Conservation (phyloP, 2,113 vertebrate genomes). For the Cephalophus harveyi region DNA sequence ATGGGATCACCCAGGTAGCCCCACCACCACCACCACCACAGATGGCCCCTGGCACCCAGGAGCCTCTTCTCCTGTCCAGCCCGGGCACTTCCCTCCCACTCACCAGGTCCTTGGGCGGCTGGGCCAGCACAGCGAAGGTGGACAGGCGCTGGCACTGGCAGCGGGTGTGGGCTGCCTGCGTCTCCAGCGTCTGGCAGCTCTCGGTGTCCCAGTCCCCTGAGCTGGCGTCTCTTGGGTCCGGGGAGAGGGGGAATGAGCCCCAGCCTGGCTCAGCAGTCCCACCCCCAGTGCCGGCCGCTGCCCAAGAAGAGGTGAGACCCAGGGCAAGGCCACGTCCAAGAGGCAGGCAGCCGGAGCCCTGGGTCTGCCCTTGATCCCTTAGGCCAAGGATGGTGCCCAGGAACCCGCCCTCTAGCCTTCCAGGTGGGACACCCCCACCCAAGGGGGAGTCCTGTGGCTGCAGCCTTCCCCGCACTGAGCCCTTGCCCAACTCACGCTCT, state of each 20-base stretch:
- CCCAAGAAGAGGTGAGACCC: not conserved
- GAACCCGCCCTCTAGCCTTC: not conserved
- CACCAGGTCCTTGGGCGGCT: conserved; percentile 96
- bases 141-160: conserved; percentile 96
- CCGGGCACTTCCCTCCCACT: conserved; percentile 58
- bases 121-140: conserved; percentile 95
- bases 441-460: not conserved
- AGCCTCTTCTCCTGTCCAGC: not conserved
- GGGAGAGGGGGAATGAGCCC: conserved; percentile 36
- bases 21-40: not conserved
- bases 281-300: not conserved
- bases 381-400: not conserved
- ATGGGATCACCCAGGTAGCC: not conserved
- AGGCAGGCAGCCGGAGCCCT: not conserved
- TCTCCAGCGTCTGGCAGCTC: conserved; percentile 95
- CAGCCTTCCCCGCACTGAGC: not conserved
- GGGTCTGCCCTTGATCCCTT: not conserved
- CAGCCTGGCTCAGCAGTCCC: not conserved
- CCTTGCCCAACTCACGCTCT: conserved; percentile 88
- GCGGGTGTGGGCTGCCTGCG: conserved; percentile 93
- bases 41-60: not conserved
- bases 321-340: not conserved
- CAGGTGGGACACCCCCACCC: not conserved
- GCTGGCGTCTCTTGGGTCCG: conserved; percentile 90
- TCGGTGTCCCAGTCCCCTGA: conserved; percentile 95